Conservation (phyloP, 2,797 vertebrate genomes). For the Coreius guichenoti region DNA sequence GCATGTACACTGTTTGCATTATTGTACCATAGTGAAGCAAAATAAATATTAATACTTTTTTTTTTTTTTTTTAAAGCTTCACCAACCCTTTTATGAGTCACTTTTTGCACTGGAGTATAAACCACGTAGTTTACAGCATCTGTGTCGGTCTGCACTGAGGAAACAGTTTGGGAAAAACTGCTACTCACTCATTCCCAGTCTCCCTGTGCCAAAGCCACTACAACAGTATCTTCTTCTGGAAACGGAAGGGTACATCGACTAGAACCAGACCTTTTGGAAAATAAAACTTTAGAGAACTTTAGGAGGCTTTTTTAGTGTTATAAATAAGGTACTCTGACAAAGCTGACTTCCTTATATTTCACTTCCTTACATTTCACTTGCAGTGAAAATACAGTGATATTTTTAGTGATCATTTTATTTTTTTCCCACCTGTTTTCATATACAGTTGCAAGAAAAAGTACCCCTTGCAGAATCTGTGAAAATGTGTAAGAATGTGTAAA, state of each 20-base stretch:
- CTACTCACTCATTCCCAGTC: slow-evolving; percentile 65
- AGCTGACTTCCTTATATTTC: neutral
- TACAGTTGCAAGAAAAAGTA: no score
- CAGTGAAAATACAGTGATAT: neutral
- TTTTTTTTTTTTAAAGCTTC: slow-evolving; percentile 66
- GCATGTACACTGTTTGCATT: neutral
- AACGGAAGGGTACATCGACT: slow-evolving; percentile 66
- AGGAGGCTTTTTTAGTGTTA: neutral
- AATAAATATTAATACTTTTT: neutral
- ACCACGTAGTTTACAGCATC: slow-evolving; percentile 73
- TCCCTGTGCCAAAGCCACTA: slow-evolving; percentile 74
- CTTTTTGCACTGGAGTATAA: slow-evolving; percentile 67
- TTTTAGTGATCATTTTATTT: neutral
- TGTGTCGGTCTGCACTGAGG: slow-evolving; percentile 71
- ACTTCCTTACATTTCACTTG: neutral
- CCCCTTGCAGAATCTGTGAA: no score
- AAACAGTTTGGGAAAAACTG: slow-evolving; percentile 67
- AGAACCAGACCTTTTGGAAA: slow-evolving; percentile 27
- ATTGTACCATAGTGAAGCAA: neutral
- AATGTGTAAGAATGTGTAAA: no score
- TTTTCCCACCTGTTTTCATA: slow-evolving; percentile 10
- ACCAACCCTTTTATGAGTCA: slow-evolving; percentile 75
- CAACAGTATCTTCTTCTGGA: slow-evolving; percentile 76
- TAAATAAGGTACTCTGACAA: neutral
- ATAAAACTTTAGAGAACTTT: neutral